phyloP scores from a whole-genome alignment of 2,797 vertebrate genomes.

The Chelon labrosus region DNA sequence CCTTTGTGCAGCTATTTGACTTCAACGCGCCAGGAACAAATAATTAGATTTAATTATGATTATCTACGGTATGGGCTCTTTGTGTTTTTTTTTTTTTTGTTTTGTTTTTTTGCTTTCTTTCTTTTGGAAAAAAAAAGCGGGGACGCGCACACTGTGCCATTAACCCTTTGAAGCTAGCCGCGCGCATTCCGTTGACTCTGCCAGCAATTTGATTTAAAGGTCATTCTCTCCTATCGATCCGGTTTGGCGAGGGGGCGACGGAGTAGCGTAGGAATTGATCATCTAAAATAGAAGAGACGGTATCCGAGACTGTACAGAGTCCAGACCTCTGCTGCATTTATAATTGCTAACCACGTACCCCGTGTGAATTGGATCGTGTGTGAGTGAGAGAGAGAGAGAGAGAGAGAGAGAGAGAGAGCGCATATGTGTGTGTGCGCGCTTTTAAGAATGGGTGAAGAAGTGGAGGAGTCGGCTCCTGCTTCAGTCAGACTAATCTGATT shows the following conservation, averaged over 20 bases:
- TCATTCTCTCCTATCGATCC: slow-evolving; percentile 88
- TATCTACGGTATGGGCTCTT: slow-evolving; percentile 43
- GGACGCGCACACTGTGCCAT: slow-evolving; percentile 58
- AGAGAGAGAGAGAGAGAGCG: too few relatives aligned
- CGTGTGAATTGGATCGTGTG: slow-evolving; percentile 56
- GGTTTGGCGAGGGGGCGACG: slow-evolving; percentile 83
- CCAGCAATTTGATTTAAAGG: slow-evolving; percentile 89
- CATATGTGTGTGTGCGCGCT: not conserved
- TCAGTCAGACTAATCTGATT: slow-evolving; percentile 54
- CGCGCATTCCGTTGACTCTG: slow-evolving; percentile 81
- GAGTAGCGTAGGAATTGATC: slow-evolving; percentile 83
- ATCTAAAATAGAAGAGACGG: slow-evolving; percentile 85
- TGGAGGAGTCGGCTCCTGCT: slow-evolving; percentile 19
- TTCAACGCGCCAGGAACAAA: slow-evolving; percentile 22
- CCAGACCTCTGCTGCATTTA: slow-evolving; percentile 74
- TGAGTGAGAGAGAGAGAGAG: not conserved
- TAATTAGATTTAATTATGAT: slow-evolving; percentile 59
- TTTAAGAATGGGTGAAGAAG: slow-evolving; percentile 26
- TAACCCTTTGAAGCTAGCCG: slow-evolving; percentile 81
- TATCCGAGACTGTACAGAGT: slow-evolving; percentile 79
- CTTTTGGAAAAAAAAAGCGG: slow-evolving; percentile 30
- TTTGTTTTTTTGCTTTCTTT: not conserved
- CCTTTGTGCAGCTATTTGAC: slow-evolving; percentile 10
- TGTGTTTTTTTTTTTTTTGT: slow-evolving; percentile 11
- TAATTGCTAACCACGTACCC: slow-evolving; percentile 67